Conservation (phyloP, 2,113 vertebrate species). For the Dasyurus viverrinus region DNA sequence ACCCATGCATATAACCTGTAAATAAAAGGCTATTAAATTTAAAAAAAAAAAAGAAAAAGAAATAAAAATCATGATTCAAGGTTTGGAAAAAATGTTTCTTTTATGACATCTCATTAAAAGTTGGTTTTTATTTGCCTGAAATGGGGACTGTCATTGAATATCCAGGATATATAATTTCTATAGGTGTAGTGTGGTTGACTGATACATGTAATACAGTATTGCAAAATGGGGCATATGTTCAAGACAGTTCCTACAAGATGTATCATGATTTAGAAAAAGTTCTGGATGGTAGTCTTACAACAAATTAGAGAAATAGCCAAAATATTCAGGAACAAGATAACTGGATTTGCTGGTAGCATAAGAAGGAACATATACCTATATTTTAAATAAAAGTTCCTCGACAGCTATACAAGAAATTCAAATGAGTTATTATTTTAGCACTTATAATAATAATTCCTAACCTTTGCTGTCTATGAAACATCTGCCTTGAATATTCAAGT, state of each 20-base stretch:
- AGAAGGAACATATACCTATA: slow-evolving; percentile 1
- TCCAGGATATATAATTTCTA: not conserved
- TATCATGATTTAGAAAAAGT: slow-evolving; percentile 38
- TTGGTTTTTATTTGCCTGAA: not conserved
- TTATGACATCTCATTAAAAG: not conserved
- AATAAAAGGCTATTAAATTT: too few relatives aligned
- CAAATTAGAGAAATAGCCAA: slow-evolving; percentile 11
- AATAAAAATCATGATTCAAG: not conserved
- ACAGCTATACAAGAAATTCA: slow-evolving; percentile 49
- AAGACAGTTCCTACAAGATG: slow-evolving; percentile 30
- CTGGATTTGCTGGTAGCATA: slow-evolving; percentile 32
- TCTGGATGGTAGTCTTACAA: not conserved
- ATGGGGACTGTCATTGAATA: not conserved
- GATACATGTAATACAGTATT: slow-evolving; percentile 7
- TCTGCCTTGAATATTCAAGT: slow-evolving; percentile 19
- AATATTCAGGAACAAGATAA: slow-evolving; percentile 17
- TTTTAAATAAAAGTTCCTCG: slow-evolving; percentile 45
- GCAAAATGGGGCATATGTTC: slow-evolving; percentile 6
- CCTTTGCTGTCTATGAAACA: slow-evolving; percentile 26
- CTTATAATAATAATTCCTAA: slow-evolving; percentile 4
- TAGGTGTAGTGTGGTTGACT: not conserved
- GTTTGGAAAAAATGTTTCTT: not conserved
- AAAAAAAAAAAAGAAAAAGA: too few relatives aligned
- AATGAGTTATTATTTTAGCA: slow-evolving; percentile 40
- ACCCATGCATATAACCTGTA: too few relatives aligned